Base-by-base conservation (phyloP, 2,113 vertebrate species). In the Indicator maculatus region DNA sequence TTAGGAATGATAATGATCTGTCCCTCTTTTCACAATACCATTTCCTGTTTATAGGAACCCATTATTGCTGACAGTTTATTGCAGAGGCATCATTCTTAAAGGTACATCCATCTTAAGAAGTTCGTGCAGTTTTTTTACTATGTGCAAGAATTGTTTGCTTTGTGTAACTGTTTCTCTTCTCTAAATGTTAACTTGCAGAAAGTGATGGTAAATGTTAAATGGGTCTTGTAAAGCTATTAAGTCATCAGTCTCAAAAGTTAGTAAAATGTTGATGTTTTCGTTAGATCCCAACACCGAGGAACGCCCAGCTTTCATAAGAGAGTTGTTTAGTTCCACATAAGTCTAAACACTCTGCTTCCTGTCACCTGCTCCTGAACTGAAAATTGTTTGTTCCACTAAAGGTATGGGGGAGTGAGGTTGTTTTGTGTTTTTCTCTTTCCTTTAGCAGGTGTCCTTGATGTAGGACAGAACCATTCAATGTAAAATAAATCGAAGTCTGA, bases 321-420 rank as follows among this genome's bases (percentile, higher is more conserved):
- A 84, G 85, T 96, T 97, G 92, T 97, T 97, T 95, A 96, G 91
- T 97, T 96, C 89, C 33, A 4, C 84, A 44, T 81, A 97, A 96
- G 83, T 86, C 93, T 93, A 95, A 97, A 97, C 97, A 91, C 70
- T 89, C 90, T 95, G 90, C 88, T 97, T 96, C 96, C 63, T 79
- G 59, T 97, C 95, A 97, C 97, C 95, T 98, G 96, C 96, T 97
- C 90, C 90, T 98, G 96, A 97, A 95, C 67, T 93, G 95, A 94
- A 96, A 96, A 96, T 90, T 98, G 96, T 98, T 97, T 98, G 82
- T 97, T 97, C 77, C 91, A 89, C 96, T 56, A 94, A 96, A 97
- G 94, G 60, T 93, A 56, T 55, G 38, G 13, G 14, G 31, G 16
- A 21, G 28, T 30, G 15, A 30, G 24, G 24, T 56, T 30, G 28